Evolutionary conservation across 2,797 vertebrate species (phyloP).

Genomic region (Hylomyscus alleni): DNA sequence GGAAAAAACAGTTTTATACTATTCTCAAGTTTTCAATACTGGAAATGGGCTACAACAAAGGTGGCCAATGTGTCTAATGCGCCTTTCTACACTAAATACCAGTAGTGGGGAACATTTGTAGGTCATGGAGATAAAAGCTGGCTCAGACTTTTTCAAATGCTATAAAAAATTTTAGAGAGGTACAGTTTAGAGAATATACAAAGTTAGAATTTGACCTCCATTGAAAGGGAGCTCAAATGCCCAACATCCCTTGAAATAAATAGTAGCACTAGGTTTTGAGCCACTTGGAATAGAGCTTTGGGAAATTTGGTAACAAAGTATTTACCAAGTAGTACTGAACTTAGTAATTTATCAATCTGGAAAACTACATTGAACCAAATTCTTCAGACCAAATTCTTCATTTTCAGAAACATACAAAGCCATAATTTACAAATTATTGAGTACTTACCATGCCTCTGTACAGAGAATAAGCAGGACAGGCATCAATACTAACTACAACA

Average conservation of each 20-base stretch:
- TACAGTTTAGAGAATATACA: constrained; percentile 18
- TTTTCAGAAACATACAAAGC: background rate
- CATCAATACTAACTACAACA: background rate
- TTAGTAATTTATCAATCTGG: constrained; percentile 2
- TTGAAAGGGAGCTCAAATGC: constrained; percentile 10
- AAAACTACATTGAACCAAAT: background rate
- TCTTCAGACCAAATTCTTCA: background rate
- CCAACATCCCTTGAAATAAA: constrained; percentile 10
- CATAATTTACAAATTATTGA: background rate
- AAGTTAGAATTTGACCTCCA: constrained; percentile 57
- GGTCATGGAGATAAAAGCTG: constrained; percentile 26
- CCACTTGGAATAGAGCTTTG: constrained; percentile 27
- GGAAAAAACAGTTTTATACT: background rate
- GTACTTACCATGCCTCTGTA: background rate
- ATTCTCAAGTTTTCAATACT: constrained; percentile 16
- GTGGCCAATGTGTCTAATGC: background rate
- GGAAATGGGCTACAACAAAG: background rate
- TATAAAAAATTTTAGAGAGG: constrained; percentile 12
- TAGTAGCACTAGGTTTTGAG: background rate
- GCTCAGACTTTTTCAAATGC: background rate
- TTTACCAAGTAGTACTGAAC: constrained; percentile 41
- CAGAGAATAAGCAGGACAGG: background rate
- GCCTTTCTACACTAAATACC: background rate
- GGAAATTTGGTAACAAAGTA: constrained; percentile 25
- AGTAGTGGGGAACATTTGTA: background rate